These are phyloP conservation scores for Sicus ferrugineus DNA, from an alignment of 2,888 invertebrate genomes.

Conservation along the genomic window DNA sequence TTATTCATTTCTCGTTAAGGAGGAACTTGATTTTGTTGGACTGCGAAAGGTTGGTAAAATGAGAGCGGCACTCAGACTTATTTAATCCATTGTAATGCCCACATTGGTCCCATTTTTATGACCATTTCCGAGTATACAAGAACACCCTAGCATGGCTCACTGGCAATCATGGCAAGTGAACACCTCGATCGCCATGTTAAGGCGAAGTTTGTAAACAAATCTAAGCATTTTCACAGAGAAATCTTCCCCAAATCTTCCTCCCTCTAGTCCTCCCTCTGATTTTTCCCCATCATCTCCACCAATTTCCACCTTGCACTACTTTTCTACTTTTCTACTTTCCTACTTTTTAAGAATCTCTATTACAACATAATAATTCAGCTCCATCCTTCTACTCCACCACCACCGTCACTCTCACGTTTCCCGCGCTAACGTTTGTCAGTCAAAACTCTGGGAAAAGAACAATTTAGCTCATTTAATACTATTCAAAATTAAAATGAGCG, in stretches of 20 bases:
- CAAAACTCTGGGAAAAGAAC: slow-evolving; percentile 6
- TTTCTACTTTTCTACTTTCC: neutral
- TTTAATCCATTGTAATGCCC: too few relatives aligned
- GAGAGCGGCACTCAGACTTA: too few relatives aligned
- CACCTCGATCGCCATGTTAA: too few relatives aligned
- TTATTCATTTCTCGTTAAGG: too few relatives aligned
- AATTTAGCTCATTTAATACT: neutral
- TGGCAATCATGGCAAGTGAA: too few relatives aligned
- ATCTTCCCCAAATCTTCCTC: neutral
- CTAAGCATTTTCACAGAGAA: neutral
- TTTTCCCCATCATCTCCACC: neutral
- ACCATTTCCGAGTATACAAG: too few relatives aligned
- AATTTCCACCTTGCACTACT: neutral
- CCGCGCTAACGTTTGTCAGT: neutral
- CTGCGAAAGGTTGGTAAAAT: neutral
- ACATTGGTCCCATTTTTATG: too few relatives aligned
- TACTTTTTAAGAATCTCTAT: neutral
- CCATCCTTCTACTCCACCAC: neutral
- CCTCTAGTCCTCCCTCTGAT: neutral
- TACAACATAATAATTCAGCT: too few relatives aligned
- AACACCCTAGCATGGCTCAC: too few relatives aligned
- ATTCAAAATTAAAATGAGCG: slow-evolving; percentile 26
- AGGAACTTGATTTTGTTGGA: too few relatives aligned
- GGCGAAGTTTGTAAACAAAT: too few relatives aligned
- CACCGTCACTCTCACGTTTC: neutral